These are phyloP conservation scores for Spheniscus humboldti DNA, from an alignment of 2,797 vertebrate genomes.

Conservation along the genomic window DNA sequence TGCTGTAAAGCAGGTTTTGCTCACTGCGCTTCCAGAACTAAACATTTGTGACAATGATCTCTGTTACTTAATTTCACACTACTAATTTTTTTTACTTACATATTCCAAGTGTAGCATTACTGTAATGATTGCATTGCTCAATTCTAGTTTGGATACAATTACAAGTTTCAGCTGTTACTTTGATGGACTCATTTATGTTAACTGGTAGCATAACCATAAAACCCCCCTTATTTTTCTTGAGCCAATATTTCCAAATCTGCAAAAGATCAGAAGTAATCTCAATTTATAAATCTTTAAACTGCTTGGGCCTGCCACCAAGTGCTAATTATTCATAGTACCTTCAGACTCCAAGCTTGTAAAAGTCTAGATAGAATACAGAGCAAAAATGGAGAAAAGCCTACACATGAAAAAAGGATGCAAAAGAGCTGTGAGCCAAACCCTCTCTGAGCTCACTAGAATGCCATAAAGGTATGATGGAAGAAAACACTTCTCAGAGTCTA, in stretches of 20 bases:
- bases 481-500: neutral
- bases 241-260: neutral
- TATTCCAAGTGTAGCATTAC: neutral
- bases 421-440: neutral
- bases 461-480: neutral
- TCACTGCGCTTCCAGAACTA: neutral
- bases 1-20: neutral
- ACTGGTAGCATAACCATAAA: neutral
- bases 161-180: neutral
- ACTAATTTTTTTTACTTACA: neutral
- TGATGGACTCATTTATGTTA: neutral
- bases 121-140: neutral
- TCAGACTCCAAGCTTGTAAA: neutral
- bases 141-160: neutral
- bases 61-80: neutral
- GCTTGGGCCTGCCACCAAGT: neutral
- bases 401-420: neutral
- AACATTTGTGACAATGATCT: neutral
- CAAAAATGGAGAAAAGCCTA: neutral
- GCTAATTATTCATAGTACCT: neutral
- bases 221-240: neutral
- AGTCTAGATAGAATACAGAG: neutral
- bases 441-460: neutral
- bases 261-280: neutral
- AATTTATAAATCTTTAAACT: neutral